Evolutionary conservation across 2,888 invertebrate species (phyloP), one percentile per base, ranked within the genome.

Genomic region (Drosophila prolongata): DNA sequence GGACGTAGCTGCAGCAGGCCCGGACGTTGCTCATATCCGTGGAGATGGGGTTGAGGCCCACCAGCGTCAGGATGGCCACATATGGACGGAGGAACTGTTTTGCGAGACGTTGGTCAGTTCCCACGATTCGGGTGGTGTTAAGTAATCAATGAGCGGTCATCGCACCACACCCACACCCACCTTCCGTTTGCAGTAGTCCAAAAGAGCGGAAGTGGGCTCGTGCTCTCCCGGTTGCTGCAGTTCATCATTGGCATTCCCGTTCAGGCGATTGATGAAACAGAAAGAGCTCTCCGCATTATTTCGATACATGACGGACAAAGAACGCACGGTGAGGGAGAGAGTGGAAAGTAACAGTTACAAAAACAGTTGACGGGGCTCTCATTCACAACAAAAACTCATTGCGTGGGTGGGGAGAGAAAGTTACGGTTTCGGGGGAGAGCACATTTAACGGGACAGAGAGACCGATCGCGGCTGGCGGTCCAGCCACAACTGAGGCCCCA

Each of bases 151-250:
- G 49, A 13, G 52, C 42, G 4, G 6, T 46, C 13, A 44, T 64
- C 24, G 37, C 42, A 55, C n/a, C 34, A 56, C 59, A 59, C 42
- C 54, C 34, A 55, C 13, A 43, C 79, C 19, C 89, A 94, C 94
- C 93, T 96, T 96, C 60, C 94, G 94, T 93, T 97, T 96, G 93
- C 97, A 97, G 89, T 96, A 96, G 90, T 95, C 94, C 90, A 97
- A 93, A 77, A 96, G 95, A 10, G 96, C 96, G 11, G 96, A 96
- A 35, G 96, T 96, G 81, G 96, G 96, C 69, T 95, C 95, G 72
- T 94, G 94, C 88, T 96, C 95, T 93, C 91, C 95, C 95, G 77
- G 76, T 70, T 86, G 85, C 67, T 86, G 90, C 79, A 95, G 94
- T 91, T 95, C 95, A 68, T 95, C 95, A 79, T 95, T 94, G 95